Conservation (phyloP, 2,113 vertebrate species). For the Crotalus horridus region DNA sequence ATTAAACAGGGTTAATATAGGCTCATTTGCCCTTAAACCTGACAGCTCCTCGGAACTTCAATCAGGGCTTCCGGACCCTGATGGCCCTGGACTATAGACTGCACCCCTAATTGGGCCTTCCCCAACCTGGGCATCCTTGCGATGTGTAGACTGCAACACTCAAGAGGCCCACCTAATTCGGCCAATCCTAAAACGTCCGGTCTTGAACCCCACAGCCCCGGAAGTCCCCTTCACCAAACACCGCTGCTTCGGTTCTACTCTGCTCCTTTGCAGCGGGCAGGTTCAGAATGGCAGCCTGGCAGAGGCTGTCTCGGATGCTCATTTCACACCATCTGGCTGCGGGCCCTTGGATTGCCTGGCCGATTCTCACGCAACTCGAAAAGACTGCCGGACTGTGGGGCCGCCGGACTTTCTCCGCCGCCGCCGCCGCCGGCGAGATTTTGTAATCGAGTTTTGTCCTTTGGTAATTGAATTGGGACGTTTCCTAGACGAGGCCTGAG, state of each 20-base stretch:
- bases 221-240: not conserved
- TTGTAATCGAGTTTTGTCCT: slow-evolving; percentile 66
- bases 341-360: not conserved
- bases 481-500: slow-evolving; percentile 63
- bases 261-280: not conserved
- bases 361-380: not conserved
- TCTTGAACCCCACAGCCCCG: not conserved
- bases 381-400: not conserved
- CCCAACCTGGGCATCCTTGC: not conserved
- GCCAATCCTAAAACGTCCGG: not conserved
- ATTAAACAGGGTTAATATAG: not conserved
- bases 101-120: not conserved
- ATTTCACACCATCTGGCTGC: not conserved
- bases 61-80: accelerated
- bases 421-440: slow-evolving; percentile 30
- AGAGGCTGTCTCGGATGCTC: not conserved
- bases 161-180: not conserved
- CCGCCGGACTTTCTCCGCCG: slow-evolving; percentile 7
- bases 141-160: not conserved
- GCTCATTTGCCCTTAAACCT: not conserved
- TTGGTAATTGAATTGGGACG: slow-evolving; percentile 68
- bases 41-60: not conserved
- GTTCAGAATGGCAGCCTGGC: not conserved
- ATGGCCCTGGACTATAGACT: not conserved
- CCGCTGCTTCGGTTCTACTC: not conserved